Evolutionary conservation across 2,888 invertebrate species (phyloP), one percentile per base, ranked within the genome.

Genomic region (Empis stercorea): DNA sequence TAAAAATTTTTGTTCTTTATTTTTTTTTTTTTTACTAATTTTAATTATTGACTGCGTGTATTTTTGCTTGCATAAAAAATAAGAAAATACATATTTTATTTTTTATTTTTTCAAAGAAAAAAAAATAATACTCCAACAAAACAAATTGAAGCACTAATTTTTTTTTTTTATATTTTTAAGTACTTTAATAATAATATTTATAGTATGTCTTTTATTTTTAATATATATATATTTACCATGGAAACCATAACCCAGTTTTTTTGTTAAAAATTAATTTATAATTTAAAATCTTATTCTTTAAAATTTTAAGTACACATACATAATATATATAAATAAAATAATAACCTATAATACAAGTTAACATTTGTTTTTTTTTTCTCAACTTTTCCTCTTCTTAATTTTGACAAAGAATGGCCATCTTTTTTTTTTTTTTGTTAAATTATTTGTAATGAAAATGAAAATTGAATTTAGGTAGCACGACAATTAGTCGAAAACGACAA

Each of bases 191-290:
- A n/a, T 13, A n/a, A 34, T 34, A n/a, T 34, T 34, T 34, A 34
- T 34, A 34, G 13, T 34, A 34, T 13, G n/a, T 27, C 7, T 27
- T 27, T n/a, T n/a, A n/a, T n/a, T n/a, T n/a, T n/a, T n/a, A n/a
- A n/a, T n/a, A n/a, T n/a, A n/a, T n/a, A n/a, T 6, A 27, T 7
- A 27, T 27, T 27, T 38, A 40, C 20, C 27, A 40, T 27, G 40
- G 40, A 40, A 40, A 40, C 40, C 40, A 40, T 40, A 27, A 40
- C 40, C 40, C n/a, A 40, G 4, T 32, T 32, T 32, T 32, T n/a
- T 34, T 34, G 1, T 34, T n/a, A n/a, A n/a, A n/a, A 34, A 13
- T 34, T n/a, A n/a, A 7, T n/a, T 34, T 34, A 32, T 32, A n/a
- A 32, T 34, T 34, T n/a, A 34, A 34, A n/a, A 34, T n/a, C 7